Base-by-base conservation (phyloP, 2,797 vertebrate species). In the Dendrocincla fuliginosa region DNA sequence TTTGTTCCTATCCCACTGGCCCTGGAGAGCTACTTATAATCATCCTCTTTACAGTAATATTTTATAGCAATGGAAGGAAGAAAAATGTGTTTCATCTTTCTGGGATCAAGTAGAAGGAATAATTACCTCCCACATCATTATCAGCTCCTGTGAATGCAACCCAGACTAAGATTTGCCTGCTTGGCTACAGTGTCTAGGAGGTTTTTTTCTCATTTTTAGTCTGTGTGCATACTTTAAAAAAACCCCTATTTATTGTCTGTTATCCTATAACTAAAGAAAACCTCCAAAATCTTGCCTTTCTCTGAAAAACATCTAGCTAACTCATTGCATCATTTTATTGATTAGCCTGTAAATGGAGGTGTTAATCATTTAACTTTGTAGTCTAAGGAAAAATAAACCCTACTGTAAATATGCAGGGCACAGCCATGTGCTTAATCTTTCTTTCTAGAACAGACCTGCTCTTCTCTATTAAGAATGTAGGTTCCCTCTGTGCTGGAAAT, bases 71-170 rank as follows among this genome's bases (percentile, higher is more conserved):
- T 0, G 0, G 56, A 80, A 91, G 25, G 19, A 23, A 90, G 56
- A 80, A 90, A 87, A 91, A 53, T 57, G 20, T 71, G 87, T 91
- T 57, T 79, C 4, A 5, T 78, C 57, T 75, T 80, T 50, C 42
- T 49, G 65, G 49, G 49, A 80, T 90, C 44, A 91, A 74, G 52
- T 46, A 63, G 60, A 93, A 93, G 73, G 82, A 77, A 80, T 88
- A 91, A 91, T 94, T 93, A 52, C 69, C 61, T 90, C 88, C 68
- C 57, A 91, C 87, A 77, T 61, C 27, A 85, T 49, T 75, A 52
- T 77, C 80, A 89, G 60, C 20, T 89, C 47, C 64, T 70, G 19
- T 74, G 56, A 90, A 87, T 53, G 37, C 41, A 88, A 80, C 10
- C 14, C 17, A 42, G 52, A 80, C 83, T 74, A 90, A 74, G 64